phyloP scores from a whole-genome alignment of 2,797 vertebrate genomes.

The Acanthopagrus latus region DNA sequence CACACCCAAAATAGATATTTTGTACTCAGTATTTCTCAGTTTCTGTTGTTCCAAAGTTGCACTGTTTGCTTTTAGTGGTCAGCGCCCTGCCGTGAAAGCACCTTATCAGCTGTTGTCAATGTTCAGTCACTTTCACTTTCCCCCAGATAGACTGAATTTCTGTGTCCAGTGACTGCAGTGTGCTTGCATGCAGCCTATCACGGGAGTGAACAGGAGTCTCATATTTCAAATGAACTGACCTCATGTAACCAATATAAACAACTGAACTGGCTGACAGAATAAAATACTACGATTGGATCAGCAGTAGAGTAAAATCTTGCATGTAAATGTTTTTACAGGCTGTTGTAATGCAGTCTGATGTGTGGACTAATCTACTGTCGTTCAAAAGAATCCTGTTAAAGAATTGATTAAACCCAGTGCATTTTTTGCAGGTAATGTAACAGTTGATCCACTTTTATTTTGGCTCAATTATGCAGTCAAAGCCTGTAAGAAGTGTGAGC shows the following conservation, averaged over 20 bases:
- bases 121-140: slow-evolving; percentile 44
- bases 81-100: slow-evolving; percentile 48
- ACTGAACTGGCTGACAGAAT: slow-evolving; percentile 10
- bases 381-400: not conserved
- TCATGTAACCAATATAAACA: slow-evolving; percentile 16
- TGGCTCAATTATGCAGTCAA: slow-evolving; percentile 13
- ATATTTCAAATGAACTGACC: slow-evolving; percentile 34
- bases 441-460: not conserved
- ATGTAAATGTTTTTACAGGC: slow-evolving; percentile 23
- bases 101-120: slow-evolving; percentile 55
- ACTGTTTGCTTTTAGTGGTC: slow-evolving; percentile 61
- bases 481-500: slow-evolving; percentile 33
- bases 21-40: slow-evolving; percentile 37
- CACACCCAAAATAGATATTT: slow-evolving; percentile 32
- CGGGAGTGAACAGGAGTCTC: slow-evolving; percentile 5
- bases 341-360: slow-evolving; percentile 19
- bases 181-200: slow-evolving; percentile 41
- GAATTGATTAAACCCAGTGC: slow-evolving; percentile 10
- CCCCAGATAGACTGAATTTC: slow-evolving; percentile 12
- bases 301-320: slow-evolving; percentile 30
- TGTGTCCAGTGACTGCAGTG: slow-evolving; percentile 31
- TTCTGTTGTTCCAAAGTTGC: slow-evolving; percentile 42
- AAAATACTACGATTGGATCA: not conserved
- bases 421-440: slow-evolving; percentile 11
- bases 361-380: slow-evolving; percentile 1